A percentile compares a stretch with the other conserved stretches of the same genome.
These are phyloP conservation scores for Acropternis orthonyx DNA, from an alignment of 2,797 vertebrate genomes.

Conservation along the genomic window DNA sequence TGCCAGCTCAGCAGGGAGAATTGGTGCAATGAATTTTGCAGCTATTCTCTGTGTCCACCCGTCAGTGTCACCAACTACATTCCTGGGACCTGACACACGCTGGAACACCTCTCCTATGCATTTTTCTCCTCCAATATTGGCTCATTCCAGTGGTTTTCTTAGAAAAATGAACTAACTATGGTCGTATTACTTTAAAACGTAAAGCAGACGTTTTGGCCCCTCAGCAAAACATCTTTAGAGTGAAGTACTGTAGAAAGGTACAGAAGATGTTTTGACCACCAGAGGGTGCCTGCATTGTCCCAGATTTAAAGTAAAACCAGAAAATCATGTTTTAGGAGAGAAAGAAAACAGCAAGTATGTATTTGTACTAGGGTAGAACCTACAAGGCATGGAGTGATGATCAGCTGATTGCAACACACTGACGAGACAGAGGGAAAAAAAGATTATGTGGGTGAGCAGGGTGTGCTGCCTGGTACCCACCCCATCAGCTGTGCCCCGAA, in stretches of 20 bases:
- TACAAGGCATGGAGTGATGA: background rate
- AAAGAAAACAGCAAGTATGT: background rate
- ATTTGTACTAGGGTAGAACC: background rate
- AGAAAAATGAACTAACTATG: constrained; percentile 8
- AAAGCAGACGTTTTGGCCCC: constrained; percentile 2
- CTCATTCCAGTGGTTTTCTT: background rate
- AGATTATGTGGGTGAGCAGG: background rate
- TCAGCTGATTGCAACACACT: background rate
- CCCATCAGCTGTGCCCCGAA: background rate
- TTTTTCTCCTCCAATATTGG: constrained; percentile 22
- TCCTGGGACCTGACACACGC: constrained; percentile 8
- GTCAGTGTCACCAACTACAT: background rate
- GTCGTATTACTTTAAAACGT: background rate
- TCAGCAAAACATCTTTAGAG: background rate
- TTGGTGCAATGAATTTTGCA: background rate
- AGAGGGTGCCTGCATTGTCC: constrained; percentile 45
- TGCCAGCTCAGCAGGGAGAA: background rate
- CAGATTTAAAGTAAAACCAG: background rate
- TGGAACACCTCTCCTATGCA: background rate
- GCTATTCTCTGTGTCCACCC: background rate
- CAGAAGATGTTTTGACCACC: background rate
- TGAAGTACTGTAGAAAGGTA: background rate
- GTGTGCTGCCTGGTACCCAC: background rate
- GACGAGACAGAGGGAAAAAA: background rate
- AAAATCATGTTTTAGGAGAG: background rate